These are phyloP conservation scores for Steinernema carpocapsae DNA, from an alignment of 2,888 invertebrate genomes.

Conservation along the genomic window DNA sequence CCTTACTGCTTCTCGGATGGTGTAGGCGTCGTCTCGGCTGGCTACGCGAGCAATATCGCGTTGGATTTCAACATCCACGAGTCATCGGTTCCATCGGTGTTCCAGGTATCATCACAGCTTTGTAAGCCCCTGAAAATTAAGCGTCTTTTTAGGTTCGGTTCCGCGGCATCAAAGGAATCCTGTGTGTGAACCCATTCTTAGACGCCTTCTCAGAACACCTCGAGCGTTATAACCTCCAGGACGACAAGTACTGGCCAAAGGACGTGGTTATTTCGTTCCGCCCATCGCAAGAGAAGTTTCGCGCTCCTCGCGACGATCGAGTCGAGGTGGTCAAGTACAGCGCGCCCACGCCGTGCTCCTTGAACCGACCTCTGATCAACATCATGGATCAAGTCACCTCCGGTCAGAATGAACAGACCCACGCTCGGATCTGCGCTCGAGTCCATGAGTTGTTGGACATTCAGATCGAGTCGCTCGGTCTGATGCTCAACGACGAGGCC, in stretches of 20 bases:
- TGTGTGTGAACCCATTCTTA: slow-evolving; percentile 59
- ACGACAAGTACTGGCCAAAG: not conserved
- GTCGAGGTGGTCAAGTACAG: slow-evolving; percentile 65
- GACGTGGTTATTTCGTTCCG: slow-evolving; percentile 32
- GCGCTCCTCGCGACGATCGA: slow-evolving; percentile 10
- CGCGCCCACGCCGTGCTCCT: slow-evolving; percentile 59
- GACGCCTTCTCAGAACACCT: slow-evolving; percentile 42
- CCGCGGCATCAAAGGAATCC: slow-evolving; percentile 68
- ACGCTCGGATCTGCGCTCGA: not conserved
- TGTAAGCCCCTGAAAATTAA: too few species aligned
- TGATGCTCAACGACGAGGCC: not conserved
- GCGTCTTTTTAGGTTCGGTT: slow-evolving; percentile 61
- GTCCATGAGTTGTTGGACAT: not conserved
- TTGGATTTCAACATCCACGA: not conserved
- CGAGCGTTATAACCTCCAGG: not conserved
- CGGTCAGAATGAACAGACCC: not conserved
- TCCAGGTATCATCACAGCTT: too few species aligned
- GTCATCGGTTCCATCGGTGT: not conserved
- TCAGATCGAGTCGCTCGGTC: not conserved
- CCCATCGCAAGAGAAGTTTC: slow-evolving; percentile 40
- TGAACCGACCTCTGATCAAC: slow-evolving; percentile 69
- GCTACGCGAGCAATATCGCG: slow-evolving; percentile 46
- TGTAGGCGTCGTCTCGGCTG: slow-evolving; percentile 46
- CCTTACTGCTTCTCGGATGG: slow-evolving; percentile 48
- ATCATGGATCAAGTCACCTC: slow-evolving; percentile 65